Conservation (phyloP, 92 coral and sea anemone species). For the Siderastrea radians region DNA sequence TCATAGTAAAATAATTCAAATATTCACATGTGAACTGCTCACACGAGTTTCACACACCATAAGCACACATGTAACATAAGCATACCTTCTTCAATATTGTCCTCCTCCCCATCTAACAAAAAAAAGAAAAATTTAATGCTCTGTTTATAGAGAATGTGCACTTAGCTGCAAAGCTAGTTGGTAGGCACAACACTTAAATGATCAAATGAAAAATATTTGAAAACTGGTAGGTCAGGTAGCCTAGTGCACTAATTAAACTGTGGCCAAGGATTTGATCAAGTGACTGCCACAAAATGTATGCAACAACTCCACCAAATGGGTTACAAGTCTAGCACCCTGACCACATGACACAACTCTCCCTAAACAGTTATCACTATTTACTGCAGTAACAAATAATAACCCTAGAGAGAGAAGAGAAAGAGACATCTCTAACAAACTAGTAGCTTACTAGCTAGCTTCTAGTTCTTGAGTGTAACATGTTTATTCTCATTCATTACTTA, state of each 20-base stretch:
- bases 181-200: constrained; percentile 10
- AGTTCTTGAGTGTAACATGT: background rate
- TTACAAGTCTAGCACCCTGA: no score
- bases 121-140: constrained; percentile 1
- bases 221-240: constrained; percentile 16
- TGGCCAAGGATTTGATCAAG: constrained; percentile 16
- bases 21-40: no score
- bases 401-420: background rate
- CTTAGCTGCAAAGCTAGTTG: constrained; percentile 18
- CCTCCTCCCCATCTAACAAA: constrained; percentile 27
- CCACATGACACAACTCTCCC: no score
- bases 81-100: constrained; percentile 22
- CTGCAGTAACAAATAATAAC: constrained; percentile 6
- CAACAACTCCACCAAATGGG: no score
- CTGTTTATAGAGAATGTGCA: constrained; percentile 15
- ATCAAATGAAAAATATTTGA: background rate
- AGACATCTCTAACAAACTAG: no score
- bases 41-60: no score
- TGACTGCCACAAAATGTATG: background rate
- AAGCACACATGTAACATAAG: no score
- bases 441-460: background rate
- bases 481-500: constrained; percentile 9
- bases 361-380: background rate
- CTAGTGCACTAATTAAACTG: constrained; percentile 8
- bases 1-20: no score